phyloP scores from a whole-genome alignment of 2,113 vertebrate genomes.

The Hippopotamus amphibius region DNA sequence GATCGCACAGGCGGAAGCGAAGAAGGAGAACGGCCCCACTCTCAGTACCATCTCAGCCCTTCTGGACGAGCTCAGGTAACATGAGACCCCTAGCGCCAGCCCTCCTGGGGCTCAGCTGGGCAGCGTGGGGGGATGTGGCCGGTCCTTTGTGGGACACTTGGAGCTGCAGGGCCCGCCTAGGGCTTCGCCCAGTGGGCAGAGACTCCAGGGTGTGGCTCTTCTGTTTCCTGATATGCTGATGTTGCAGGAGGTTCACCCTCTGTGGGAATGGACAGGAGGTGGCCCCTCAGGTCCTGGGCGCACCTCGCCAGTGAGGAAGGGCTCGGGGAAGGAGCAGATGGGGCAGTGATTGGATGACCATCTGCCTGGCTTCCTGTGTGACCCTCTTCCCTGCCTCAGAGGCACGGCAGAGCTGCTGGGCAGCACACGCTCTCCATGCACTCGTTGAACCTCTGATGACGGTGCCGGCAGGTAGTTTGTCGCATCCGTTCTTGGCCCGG shows the following conservation, averaged over 20 bases:
- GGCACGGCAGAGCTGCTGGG: conserved; percentile 68
- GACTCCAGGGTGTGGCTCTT: neutral
- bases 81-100: neutral
- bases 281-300: neutral
- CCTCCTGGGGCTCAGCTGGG: neutral
- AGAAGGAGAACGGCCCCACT: conserved; percentile 97
- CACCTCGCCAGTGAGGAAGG: neutral
- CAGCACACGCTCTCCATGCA: conserved; percentile 69
- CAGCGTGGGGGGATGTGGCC: neutral
- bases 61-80: conserved; percentile 98
- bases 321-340: no score
- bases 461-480: conserved; percentile 83
- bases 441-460: conserved; percentile 80
- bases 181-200: neutral
- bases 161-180: neutral
- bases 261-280: neutral
- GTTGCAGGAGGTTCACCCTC: neutral
- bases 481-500: neutral
- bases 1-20: conserved; percentile 97
- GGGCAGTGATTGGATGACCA: neutral
- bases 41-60: conserved; percentile 97
- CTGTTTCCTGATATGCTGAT: neutral
- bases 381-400: neutral
- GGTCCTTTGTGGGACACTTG: rapidly evolving
- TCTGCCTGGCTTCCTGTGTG: no score